These are phyloP conservation scores for Nematostella vectensis DNA, from an alignment of 92 coral and sea anemone genomes.

Conservation along the genomic window DNA sequence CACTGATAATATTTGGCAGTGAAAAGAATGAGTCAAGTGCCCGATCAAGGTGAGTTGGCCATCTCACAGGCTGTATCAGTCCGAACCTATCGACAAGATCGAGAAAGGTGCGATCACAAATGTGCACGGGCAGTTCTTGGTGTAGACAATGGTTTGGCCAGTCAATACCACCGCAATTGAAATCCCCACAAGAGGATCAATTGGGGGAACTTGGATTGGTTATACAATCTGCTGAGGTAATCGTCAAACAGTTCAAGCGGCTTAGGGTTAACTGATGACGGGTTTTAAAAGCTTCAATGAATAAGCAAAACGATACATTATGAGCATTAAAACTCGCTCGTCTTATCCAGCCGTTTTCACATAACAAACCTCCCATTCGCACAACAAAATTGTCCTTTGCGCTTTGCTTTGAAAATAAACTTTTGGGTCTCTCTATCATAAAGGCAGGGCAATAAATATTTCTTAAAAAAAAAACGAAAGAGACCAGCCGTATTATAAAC, in stretches of 20 bases:
- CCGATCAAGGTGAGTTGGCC: conserved; percentile 38
- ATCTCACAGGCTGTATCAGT: conserved; percentile 30
- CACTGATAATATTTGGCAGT: conserved; percentile 20
- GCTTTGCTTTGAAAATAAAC: too few relatives aligned
- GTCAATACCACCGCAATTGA: conserved; percentile 25
- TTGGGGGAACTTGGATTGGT: conserved; percentile 18
- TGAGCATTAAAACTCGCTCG: too few relatives aligned
- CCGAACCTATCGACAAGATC: conserved; percentile 23
- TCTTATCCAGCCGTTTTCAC: too few relatives aligned
- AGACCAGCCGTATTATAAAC: too few relatives aligned
- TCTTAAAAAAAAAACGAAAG: too few relatives aligned
- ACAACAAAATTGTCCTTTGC: too few relatives aligned
- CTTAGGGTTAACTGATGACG: conserved; percentile 15
- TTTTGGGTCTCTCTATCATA: too few relatives aligned
- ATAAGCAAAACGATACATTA: too few relatives aligned
- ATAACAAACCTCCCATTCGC: too few relatives aligned
- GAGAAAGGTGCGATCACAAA: conserved; percentile 23
- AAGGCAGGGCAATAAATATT: too few relatives aligned
- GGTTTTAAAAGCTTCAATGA: too few relatives aligned
- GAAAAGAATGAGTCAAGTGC: conserved; percentile 37
- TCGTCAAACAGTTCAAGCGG: conserved; percentile 22
- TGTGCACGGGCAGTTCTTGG: conserved; percentile 5
- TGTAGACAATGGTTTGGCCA: conserved; percentile 23
- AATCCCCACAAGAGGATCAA: conserved; percentile 13
- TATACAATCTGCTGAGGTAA: too few relatives aligned